Conservation (phyloP, 2,113 vertebrate species). For the Plotosus lineatus region DNA sequence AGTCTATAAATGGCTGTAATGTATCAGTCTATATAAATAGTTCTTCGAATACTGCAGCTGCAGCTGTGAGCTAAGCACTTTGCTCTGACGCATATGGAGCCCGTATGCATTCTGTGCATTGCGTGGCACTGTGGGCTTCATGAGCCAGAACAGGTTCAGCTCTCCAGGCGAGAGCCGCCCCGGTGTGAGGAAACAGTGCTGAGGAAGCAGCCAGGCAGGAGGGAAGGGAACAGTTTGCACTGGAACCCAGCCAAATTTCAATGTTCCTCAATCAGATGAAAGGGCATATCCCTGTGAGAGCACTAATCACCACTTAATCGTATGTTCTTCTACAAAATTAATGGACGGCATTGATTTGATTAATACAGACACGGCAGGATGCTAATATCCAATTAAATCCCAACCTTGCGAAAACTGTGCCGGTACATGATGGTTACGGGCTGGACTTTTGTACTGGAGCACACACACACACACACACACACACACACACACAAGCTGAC, state of each 20-base stretch:
- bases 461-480: slow-evolving; percentile 18
- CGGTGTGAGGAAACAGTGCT: slow-evolving; percentile 28
- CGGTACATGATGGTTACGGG: slow-evolving; percentile 64
- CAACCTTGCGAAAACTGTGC: slow-evolving; percentile 53
- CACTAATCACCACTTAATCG: slow-evolving; percentile 77
- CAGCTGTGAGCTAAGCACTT: slow-evolving; percentile 22
- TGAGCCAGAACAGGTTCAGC: slow-evolving; percentile 22
- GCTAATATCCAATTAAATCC: slow-evolving; percentile 79
- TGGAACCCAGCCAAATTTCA: slow-evolving; percentile 73
- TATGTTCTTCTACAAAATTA: slow-evolving; percentile 82
- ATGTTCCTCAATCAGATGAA: slow-evolving; percentile 77
- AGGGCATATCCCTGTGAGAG: slow-evolving; percentile 75
- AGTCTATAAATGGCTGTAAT: slow-evolving; percentile 25
- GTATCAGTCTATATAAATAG: slow-evolving; percentile 23
- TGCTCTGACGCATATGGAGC: slow-evolving; percentile 8
- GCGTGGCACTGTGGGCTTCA: slow-evolving; percentile 12
- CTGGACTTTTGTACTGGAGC: slow-evolving; percentile 28
- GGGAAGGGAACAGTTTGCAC: slow-evolving; percentile 61
- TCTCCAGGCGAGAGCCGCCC: slow-evolving; percentile 28
- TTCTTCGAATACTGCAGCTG: slow-evolving; percentile 2
- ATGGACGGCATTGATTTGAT: slow-evolving; percentile 79
- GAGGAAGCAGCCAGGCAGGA: slow-evolving; percentile 43
- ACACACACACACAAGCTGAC: slow-evolving; percentile 9
- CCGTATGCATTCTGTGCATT: slow-evolving; percentile 10
- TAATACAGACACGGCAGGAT: slow-evolving; percentile 76